Conservation (phyloP, 2,888 invertebrate genomes). For the Caenorhabditis sp. region DNA sequence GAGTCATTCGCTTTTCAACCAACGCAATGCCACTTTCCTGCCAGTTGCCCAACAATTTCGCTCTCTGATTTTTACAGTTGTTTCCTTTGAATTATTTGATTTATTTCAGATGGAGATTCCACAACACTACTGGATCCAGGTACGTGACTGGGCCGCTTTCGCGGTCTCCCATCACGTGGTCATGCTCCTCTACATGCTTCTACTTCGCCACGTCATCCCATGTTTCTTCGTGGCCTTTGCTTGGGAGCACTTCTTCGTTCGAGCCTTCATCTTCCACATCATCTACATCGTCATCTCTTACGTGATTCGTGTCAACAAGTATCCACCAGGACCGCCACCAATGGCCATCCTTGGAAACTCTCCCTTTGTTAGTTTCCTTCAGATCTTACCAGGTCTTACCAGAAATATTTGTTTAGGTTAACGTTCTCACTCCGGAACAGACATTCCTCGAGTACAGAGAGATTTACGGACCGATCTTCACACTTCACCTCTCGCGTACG, state of each 20-base stretch:
- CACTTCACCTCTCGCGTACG: constrained; percentile 69
- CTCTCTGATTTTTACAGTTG: neutral
- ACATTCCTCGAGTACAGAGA: constrained; percentile 48
- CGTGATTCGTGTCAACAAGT: neutral
- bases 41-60: neutral
- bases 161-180: constrained; percentile 29
- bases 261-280: constrained; percentile 18
- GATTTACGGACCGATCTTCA: constrained; percentile 73
- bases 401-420: constrained; percentile 19
- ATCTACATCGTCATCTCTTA: constrained; percentile 4
- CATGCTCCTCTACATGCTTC: constrained; percentile 17
- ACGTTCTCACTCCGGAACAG: constrained; percentile 33
- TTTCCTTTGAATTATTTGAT: neutral
- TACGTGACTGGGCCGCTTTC: constrained; percentile 33
- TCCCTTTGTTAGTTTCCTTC: constrained; percentile 40
- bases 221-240: neutral
- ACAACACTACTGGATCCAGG: constrained; percentile 1
- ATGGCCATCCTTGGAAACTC: constrained; percentile 60
- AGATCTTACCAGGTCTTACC: too few relatives aligned
- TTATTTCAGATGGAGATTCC: constrained; percentile 17
- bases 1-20: constrained; percentile 4
- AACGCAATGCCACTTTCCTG: neutral
- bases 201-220: neutral
- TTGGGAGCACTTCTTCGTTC: constrained; percentile 23
- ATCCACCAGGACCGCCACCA: constrained; percentile 63